Conservation (phyloP, 1,140 invertebrate genomes). For the Drosophila virilis region DNA sequence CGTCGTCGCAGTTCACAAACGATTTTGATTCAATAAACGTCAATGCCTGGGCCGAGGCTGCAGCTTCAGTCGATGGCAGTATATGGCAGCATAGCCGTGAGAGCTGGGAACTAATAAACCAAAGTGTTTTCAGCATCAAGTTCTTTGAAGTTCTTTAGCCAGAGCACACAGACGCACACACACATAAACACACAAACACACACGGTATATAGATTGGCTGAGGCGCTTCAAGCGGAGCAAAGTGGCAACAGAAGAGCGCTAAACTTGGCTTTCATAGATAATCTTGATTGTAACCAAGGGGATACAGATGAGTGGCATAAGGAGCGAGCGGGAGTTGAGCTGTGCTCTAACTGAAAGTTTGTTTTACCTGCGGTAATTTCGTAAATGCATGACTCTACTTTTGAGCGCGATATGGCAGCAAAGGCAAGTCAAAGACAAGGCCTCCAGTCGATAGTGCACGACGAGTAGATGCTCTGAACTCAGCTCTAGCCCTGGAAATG, state of each 20-base stretch:
- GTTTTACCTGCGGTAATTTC: constrained; percentile 30
- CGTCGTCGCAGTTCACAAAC: constrained; percentile 48
- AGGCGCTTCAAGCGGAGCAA: constrained; percentile 14
- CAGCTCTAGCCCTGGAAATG: no score
- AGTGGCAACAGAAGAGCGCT: constrained; percentile 26
- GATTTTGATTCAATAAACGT: constrained; percentile 80
- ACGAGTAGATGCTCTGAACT: no score
- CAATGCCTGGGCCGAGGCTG: constrained; percentile 56
- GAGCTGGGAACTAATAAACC: constrained; percentile 47
- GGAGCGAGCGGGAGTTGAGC: not conserved
- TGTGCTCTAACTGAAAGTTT: not conserved
- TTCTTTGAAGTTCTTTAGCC: constrained; percentile 39
- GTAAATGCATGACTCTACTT: constrained; percentile 5
- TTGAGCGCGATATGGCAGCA: constrained; percentile 1
- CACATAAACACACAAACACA: constrained; percentile 11
- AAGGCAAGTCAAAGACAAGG: not conserved
- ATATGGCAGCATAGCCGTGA: constrained; percentile 3
- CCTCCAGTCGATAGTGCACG: no score
- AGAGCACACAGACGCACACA: not conserved
- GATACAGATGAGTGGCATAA: constrained; percentile 2
- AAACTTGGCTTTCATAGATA: constrained; percentile 38
- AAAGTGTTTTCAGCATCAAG: constrained; percentile 45
- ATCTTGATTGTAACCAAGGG: constrained; percentile 32
- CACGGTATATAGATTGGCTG: not conserved
- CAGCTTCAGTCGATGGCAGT: constrained; percentile 9